Evolutionary conservation across 2,797 vertebrate genomes (phyloP).

Genomic region (Neostethus bicornis): DNA sequence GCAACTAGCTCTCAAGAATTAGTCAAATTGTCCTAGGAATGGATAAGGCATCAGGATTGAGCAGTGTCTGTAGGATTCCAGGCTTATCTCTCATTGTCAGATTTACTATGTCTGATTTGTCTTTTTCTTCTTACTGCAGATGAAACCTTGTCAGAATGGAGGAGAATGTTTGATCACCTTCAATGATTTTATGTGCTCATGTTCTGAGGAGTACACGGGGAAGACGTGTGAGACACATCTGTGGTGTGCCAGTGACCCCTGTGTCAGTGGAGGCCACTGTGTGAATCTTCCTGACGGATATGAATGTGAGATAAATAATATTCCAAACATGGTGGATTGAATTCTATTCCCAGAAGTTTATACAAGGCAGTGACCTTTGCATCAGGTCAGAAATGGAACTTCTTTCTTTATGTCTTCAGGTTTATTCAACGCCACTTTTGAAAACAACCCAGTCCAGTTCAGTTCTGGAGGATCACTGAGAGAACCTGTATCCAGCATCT

Average conservation of each 20-base stretch:
- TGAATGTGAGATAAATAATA: slow-evolving; percentile 93
- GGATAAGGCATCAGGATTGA: no score
- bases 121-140: slow-evolving; percentile 60
- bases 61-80: no score
- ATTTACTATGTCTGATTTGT: neutral
- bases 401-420: slow-evolving; percentile 69
- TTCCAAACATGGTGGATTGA: no score
- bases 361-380: no score
- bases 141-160: slow-evolving; percentile 84
- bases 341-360: no score
- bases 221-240: slow-evolving; percentile 84
- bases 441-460: slow-evolving; percentile 79
- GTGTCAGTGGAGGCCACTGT: slow-evolving; percentile 82
- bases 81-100: neutral
- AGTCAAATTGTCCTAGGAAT: no score
- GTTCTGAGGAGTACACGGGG: slow-evolving; percentile 84
- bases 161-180: slow-evolving; percentile 88
- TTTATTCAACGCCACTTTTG: slow-evolving; percentile 87
- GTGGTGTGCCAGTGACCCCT: slow-evolving; percentile 88
- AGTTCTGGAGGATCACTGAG: slow-evolving; percentile 73
- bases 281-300: slow-evolving; percentile 87
- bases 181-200: slow-evolving; percentile 92
- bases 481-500: slow-evolving; percentile 75
- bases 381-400: neutral
- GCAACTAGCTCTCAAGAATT: no score